These are phyloP conservation scores for Streptopelia turtur DNA, from an alignment of 2,797 vertebrate genomes.

Conservation along the genomic window DNA sequence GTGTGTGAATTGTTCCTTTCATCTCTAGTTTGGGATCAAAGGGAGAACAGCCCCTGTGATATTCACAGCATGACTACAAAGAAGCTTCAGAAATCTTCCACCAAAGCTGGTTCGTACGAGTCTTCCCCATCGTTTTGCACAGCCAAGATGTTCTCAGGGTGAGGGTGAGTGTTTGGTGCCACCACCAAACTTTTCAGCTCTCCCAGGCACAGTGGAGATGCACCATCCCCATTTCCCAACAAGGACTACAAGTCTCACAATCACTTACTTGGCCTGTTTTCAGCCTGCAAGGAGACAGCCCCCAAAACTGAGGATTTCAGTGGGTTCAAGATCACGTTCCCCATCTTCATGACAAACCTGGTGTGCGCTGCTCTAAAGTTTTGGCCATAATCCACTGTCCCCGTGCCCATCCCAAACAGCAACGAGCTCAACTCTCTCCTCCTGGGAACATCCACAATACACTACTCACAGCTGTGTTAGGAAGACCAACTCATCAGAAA, in stretches of 20 bases:
- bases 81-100: neutral
- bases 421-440: neutral
- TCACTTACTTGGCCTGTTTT: neutral
- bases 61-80: slow-evolving; percentile 15
- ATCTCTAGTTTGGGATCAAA: slow-evolving; percentile 38
- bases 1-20: slow-evolving; percentile 6
- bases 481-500: neutral
- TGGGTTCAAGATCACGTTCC: neutral
- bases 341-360: neutral
- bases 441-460: neutral
- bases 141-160: neutral
- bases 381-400: accelerated
- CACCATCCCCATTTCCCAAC: neutral
- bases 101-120: neutral
- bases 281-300: neutral
- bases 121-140: neutral
- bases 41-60: neutral
- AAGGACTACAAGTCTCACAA: neutral
- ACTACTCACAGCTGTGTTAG: neutral
- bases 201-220: neutral
- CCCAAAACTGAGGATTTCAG: neutral
- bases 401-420: neutral
- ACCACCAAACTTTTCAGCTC: neutral
- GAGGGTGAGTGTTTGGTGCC: accelerated
- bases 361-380: neutral